phyloP scores from a whole-genome alignment of 2,888 invertebrate genomes.

The Omphaloscelis lunosa region DNA sequence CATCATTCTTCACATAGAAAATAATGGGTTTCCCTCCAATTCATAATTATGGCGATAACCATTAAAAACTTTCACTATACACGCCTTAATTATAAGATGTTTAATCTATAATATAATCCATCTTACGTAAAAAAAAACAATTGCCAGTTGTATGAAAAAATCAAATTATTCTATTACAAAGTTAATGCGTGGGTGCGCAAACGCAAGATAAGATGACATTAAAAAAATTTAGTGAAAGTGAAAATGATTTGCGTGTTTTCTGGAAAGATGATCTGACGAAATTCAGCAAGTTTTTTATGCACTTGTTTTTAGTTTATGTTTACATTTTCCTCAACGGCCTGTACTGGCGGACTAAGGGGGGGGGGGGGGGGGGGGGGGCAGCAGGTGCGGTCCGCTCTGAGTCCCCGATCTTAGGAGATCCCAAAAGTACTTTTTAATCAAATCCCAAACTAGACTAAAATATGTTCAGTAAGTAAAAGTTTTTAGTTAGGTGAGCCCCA shows the following conservation, averaged over 20 bases:
- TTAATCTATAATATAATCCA: slow-evolving; percentile 49
- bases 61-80: slow-evolving; percentile 51
- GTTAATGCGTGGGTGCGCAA: slow-evolving; percentile 29
- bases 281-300: neutral
- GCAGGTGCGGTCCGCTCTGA: too few species aligned
- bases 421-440: too few species aligned
- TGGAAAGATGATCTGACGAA: slow-evolving; percentile 1
- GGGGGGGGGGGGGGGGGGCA: too few species aligned
- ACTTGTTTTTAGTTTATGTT: neutral
- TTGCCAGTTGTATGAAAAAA: slow-evolving; percentile 35
- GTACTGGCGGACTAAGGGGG: too few species aligned
- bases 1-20: slow-evolving; percentile 16
- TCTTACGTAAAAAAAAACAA: slow-evolving; percentile 56
- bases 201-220: slow-evolving; percentile 24
- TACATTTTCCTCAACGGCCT: neutral
- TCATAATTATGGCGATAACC: slow-evolving; percentile 28
- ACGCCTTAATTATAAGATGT: slow-evolving; percentile 44
- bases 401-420: too few species aligned
- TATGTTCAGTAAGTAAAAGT: too few species aligned
- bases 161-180: slow-evolving; percentile 22
- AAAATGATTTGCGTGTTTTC: slow-evolving; percentile 22
- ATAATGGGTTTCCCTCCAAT: slow-evolving; percentile 29
- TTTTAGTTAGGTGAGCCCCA: too few species aligned
- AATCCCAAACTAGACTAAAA: too few species aligned
- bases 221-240: slow-evolving; percentile 50